These are phyloP conservation scores for Zoanthus solanderi DNA, from an alignment of 92 coral and sea anemone genomes.

Conservation along the genomic window DNA sequence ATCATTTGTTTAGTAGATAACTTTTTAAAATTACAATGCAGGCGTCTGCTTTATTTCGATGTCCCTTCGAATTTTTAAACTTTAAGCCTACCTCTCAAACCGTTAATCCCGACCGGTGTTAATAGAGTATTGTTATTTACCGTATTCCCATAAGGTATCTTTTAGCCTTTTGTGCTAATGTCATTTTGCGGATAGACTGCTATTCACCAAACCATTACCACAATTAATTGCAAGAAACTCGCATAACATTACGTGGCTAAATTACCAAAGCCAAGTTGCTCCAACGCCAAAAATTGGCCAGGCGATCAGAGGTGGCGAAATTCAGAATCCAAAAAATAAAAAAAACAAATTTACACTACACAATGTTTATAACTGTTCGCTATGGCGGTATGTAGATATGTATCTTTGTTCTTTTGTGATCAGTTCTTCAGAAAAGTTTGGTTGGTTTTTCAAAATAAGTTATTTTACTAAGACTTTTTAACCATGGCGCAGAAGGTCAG, in stretches of 20 bases:
- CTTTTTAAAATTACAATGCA: background rate
- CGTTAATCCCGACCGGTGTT: conserved; percentile 3
- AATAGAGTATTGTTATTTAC: background rate
- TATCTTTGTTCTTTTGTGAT: background rate
- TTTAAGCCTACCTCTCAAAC: background rate
- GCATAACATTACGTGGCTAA: conserved; percentile 18
- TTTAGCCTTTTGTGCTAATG: conserved; percentile 11
- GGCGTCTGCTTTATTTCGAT: background rate
- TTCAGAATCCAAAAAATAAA: background rate
- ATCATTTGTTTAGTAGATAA: background rate
- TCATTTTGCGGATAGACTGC: background rate
- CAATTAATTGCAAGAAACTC: conserved; percentile 6
- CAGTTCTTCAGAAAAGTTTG: background rate
- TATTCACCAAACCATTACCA: conserved; percentile 31
- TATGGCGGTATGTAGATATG: conserved; percentile 84
- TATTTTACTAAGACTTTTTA: background rate
- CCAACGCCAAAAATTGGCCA: background rate
- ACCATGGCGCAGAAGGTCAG: conserved; percentile 67
- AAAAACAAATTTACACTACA: background rate
- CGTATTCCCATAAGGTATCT: background rate
- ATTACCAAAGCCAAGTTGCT: background rate
- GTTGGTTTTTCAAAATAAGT: background rate
- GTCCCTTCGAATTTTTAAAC: background rate
- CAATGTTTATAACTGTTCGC: conserved; percentile 92
- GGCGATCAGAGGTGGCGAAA: background rate